phyloP scores from a whole-genome alignment of 2,888 invertebrate species.

The Cephus pulcher region DNA sequence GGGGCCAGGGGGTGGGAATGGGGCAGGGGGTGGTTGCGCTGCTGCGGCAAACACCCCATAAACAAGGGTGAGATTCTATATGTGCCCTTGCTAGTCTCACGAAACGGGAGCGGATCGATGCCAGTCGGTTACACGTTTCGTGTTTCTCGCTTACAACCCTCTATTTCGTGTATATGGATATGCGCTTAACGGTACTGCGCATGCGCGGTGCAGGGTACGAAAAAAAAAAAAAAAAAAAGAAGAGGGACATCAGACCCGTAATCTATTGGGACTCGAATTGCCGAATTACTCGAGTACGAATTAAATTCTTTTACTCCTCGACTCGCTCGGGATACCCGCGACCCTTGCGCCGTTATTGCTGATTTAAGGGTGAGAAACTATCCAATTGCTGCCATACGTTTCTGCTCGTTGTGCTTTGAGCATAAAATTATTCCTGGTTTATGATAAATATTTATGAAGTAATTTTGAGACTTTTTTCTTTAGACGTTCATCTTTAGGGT shows the following conservation, averaged over 20 bases:
- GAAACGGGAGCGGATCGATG: slow-evolving; percentile 23
- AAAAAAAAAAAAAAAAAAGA: too few species aligned
- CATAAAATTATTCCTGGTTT: not conserved
- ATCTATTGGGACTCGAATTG: slow-evolving; percentile 43
- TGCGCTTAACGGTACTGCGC: not conserved
- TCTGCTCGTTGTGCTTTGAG: not conserved
- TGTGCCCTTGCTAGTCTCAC: slow-evolving; percentile 28
- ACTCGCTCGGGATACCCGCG: not conserved
- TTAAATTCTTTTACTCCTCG: slow-evolving; percentile 42
- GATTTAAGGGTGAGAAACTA: slow-evolving; percentile 28
- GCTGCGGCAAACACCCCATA: slow-evolving; percentile 49
- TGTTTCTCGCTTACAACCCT: not conserved
- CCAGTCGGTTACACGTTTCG: slow-evolving; percentile 18
- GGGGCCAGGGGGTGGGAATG: slow-evolving; percentile 8
- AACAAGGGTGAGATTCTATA: slow-evolving; percentile 54
- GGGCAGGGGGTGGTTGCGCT: slow-evolving; percentile 27
- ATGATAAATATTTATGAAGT: not conserved
- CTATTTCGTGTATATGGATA: slow-evolving; percentile 7
- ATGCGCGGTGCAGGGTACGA: not conserved
- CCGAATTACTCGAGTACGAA: slow-evolving; percentile 43
- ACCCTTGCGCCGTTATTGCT: slow-evolving; percentile 26
- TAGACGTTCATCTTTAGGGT: not conserved
- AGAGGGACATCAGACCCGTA: slow-evolving; percentile 30
- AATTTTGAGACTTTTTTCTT: not conserved
- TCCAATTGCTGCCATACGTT: not conserved